Base-by-base conservation (phyloP, 2,888 invertebrate genomes). In the Scrobipalpa costella region DNA sequence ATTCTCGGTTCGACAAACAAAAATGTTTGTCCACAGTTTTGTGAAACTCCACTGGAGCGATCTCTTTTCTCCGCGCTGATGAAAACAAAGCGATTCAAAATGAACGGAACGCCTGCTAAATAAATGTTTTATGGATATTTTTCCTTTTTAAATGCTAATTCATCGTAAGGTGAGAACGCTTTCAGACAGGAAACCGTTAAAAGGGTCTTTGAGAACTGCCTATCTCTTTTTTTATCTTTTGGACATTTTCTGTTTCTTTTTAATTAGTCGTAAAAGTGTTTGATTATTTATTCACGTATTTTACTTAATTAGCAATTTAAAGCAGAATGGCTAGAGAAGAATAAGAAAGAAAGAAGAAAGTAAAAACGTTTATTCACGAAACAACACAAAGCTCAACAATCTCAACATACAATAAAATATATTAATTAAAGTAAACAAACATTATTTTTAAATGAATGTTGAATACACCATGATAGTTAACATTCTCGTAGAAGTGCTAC, bases 121-220 rank as follows among this genome's bases (percentile, higher is more conserved):
- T 76, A 72, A 79, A 78, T 78, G 75, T 78, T 79, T 76, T 75
- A 81, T 78, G 74, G 77, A 78, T 74, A 77, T 75, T 75, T 78
- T 75, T 74, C 72, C 75, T 77, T 78, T 80, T 78, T 76, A 76
- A 80, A 81, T 82, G 77, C 75, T 74, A 80, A 81, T 78, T 78
- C 70, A 58, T 68, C 64, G 59, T 65, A 44, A 73, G 71, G 70
- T 69, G 69, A 69, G 66, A 69, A 38, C 55, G 38, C 55, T 62
- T 52, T 44, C 38, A 62, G 15, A 62, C 52, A 61, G 60, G 63
- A 57, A 49, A 59, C 55, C 59, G 60, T 64, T 64, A 64, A 64
- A 64, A 60, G 59, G 57, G 40, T 63, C 63, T 62, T 40, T 40
- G 61, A 40, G 61, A 52, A 62, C 17, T 44, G 50, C 27, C 57